Base-by-base conservation (phyloP, 37 sponge, comb jelly and placozoan genomes). In the Spongilla lacustris region DNA sequence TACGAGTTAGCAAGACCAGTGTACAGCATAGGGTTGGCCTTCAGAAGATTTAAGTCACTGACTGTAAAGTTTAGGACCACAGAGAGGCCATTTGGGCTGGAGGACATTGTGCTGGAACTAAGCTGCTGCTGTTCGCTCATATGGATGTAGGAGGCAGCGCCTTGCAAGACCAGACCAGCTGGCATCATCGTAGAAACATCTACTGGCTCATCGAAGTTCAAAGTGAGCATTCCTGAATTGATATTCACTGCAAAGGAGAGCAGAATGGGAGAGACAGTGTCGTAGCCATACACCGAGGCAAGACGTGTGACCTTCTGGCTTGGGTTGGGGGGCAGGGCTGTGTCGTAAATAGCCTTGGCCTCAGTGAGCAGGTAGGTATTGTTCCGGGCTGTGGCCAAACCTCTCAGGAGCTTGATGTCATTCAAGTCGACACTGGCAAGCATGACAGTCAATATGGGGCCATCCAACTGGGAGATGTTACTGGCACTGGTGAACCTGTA, bases 121-220 rank as follows among this genome's bases (percentile, higher is more conserved):
- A 96, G 86, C 50, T 79, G 36, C 67, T 77, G 30, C 50, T 38
- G 69, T 34, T 88, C 83, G 17, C 71, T 46, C 27, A 86, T 69
- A 68, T 81, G 66, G 5, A 32, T 87, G 33, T 77, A 76, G 35
- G 83, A 68, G 17, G 78, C 86, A 24, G 34, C 34, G 31, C 79
- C 75, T 67, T 93, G 97, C 22, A 97, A 86, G 22, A 84, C 67
- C 22, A 97, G 80, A 22, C 91, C 87, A 29, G 89, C 88, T 23
- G 89, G 66, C 73, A 89, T 74, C 14, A 94, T 74, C 6, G 91
- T 95, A 33, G 91, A 87, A 0, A 58, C 50, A 75, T 97, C 95
- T 6, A 97, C 88, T 25, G 97, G 97, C 78, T 97, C 97, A 86
- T 95, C 85, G 78, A 97, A 97, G 67, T 89, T 90, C 27, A 97